Evolutionary conservation across 2,113 vertebrate genomes (phyloP), one percentile per base, ranked within the genome.

Genomic region (Tor tambroides): DNA sequence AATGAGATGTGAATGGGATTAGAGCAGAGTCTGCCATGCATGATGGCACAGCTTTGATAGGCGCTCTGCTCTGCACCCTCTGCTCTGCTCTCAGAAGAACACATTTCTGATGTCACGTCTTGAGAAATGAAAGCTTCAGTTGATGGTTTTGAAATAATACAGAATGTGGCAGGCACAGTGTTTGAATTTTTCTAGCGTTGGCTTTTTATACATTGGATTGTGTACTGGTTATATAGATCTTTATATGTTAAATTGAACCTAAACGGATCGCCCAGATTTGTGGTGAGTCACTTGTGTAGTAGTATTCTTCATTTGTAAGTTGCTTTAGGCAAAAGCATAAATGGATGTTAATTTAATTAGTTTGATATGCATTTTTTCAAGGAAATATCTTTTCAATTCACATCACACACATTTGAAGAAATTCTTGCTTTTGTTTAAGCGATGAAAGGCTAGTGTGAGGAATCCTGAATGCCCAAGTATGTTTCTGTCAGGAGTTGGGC

Each of bases 1-100:
- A 87, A 80, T n/a, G 21, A 86, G 69, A 84, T 84, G 83, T 15
- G 69, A 84, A 59, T 67, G 43, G 87, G 89, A 90, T 92, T 91
- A 90, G 85, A 85, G 87, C 46, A 17, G 80, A 54, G 75, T 80
- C 54, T 61, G 54, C 75, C 81, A 75, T 86, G 88, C 87, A 79
- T 79, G 88, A 88, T 84, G 67, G 38, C 79, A 83, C 87, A 59
- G 85, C 87, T 84, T 80, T 89, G 80, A 89, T 88, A 32, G 78
- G 81, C 86, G 79, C 41, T 41, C 67, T 83, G 65, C 83, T 49
- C 69, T 3, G 5, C 49, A 41, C 49, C 2, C 21, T 28, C 30
- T 32, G 14, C 83, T 74, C 87, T 80, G 78, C 61, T 80, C 86
- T 87, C 61, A 26, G 28, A 86, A 86, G 86, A 87, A 61, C 69